These are phyloP conservation scores for Machaerirhynchus nigripectus DNA, from an alignment of 2,113 vertebrate species.

Conservation along the genomic window DNA sequence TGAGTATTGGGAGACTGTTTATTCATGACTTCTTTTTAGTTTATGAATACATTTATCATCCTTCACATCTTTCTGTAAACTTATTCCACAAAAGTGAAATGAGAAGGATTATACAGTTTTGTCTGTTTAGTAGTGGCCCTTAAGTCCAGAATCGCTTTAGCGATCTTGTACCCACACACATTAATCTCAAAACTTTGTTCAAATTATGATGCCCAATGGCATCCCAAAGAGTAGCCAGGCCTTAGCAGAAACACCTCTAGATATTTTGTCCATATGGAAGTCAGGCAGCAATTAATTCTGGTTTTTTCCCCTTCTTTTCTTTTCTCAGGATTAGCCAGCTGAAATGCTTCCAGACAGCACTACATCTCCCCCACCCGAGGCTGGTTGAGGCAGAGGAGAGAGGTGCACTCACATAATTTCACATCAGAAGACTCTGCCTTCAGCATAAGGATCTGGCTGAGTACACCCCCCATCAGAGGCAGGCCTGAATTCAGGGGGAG, in stretches of 20 bases:
- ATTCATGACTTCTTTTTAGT: not conserved
- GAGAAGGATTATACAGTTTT: not conserved
- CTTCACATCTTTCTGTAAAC: not conserved
- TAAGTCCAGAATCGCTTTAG: not conserved
- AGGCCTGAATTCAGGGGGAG: not conserved
- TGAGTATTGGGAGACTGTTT: not conserved
- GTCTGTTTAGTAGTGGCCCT: not conserved
- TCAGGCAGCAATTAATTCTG: not conserved
- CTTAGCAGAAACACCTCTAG: not conserved
- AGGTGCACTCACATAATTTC: not conserved
- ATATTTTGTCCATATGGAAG: not conserved
- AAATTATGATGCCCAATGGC: not conserved
- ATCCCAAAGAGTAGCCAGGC: not conserved
- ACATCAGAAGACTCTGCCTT: not conserved
- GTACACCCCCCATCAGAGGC: not conserved
- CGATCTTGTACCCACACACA: not conserved
- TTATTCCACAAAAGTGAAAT: not conserved
- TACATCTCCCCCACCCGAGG: not conserved
- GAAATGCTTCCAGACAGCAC: not conserved
- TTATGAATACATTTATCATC: not conserved
- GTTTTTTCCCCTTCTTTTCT: fast-evolving
- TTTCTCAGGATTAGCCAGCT: not conserved
- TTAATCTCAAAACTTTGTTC: not conserved
- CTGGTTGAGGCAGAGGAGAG: not conserved
- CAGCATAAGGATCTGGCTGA: not conserved